phyloP scores from a whole-genome alignment of 2,888 invertebrate genomes.

The Phragmatobia fuliginosa region DNA sequence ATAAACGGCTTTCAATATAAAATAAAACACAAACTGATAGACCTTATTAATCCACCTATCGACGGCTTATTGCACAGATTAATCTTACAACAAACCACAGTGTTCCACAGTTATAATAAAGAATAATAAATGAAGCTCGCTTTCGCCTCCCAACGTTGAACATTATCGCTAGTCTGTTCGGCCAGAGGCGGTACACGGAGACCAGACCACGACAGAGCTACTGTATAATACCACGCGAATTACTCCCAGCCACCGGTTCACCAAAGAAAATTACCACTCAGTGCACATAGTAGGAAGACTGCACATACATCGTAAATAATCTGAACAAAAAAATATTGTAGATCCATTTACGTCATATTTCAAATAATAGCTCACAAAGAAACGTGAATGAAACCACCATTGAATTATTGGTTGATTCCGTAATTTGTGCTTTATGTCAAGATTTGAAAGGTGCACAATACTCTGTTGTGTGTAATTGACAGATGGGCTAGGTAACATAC shows the following conservation, averaged over 20 bases:
- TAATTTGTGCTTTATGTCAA: constrained; percentile 40
- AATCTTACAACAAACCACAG: constrained; percentile 46
- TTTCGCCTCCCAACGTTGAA: constrained; percentile 48
- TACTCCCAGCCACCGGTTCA: constrained; percentile 48
- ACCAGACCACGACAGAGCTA: constrained; percentile 58
- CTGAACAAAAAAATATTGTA: constrained; percentile 49
- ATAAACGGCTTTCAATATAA: constrained; percentile 2
- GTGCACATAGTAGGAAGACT: constrained; percentile 35
- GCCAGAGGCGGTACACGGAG: constrained; percentile 64
- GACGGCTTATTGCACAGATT: constrained; percentile 46
- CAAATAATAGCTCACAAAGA: constrained; percentile 73
- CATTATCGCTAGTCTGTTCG: constrained; percentile 54
- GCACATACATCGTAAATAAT: constrained; percentile 50
- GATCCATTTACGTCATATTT: constrained; percentile 69
- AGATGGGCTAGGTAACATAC: constrained; percentile 61
- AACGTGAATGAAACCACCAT: constrained; percentile 79
- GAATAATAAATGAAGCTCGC: constrained; percentile 54
- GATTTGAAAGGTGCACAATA: constrained; percentile 40
- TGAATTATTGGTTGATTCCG: constrained; percentile 34
- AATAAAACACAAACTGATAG: constrained; percentile 27
- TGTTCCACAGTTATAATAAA: constrained; percentile 51
- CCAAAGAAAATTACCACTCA: constrained; percentile 44
- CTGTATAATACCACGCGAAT: constrained; percentile 53
- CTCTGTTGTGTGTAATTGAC: constrained; percentile 42
- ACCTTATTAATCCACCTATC: constrained; percentile 42